These are phyloP conservation scores for Pantherophis guttatus DNA, from an alignment of 2,113 vertebrate genomes.

Conservation along the genomic window DNA sequence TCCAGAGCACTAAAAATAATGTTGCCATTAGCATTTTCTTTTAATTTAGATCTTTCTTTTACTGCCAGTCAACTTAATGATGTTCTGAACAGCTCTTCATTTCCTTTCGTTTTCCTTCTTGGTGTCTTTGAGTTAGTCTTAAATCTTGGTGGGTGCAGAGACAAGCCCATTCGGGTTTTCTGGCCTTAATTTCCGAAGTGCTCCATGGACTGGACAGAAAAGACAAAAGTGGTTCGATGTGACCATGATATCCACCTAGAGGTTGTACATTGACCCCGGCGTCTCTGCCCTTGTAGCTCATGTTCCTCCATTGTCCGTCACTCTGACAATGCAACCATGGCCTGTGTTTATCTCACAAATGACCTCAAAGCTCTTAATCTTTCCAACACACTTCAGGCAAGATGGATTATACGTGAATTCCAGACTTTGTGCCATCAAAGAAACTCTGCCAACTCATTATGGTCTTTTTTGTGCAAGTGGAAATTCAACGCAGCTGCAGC, in stretches of 20 bases:
- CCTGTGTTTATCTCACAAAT: slow-evolving; percentile 2
- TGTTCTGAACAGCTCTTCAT: not conserved
- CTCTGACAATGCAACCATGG: slow-evolving; percentile 35
- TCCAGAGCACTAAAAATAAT: not conserved
- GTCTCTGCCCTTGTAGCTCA: not conserved
- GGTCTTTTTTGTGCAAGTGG: slow-evolving; percentile 58
- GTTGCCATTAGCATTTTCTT: not conserved
- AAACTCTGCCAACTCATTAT: slow-evolving; percentile 30
- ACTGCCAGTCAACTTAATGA: not conserved
- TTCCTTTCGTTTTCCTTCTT: not conserved
- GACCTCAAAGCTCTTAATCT: slow-evolving; percentile 17
- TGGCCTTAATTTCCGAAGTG: not conserved
- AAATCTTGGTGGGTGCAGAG: not conserved
- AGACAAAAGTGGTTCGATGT: not conserved
- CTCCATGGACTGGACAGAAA: not conserved
- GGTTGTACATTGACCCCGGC: slow-evolving; percentile 19
- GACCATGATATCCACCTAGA: not conserved
- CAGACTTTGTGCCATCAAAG: slow-evolving; percentile 44
- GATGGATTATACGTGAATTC: slow-evolving; percentile 43
- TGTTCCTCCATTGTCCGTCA: slow-evolving; percentile 25
- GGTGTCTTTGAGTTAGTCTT: not conserved
- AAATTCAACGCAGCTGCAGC: slow-evolving; percentile 68
- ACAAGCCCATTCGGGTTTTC: not conserved
- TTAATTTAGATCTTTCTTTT: not conserved
- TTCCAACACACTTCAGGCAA: slow-evolving; percentile 31